These are phyloP conservation scores for Notothenia rossii DNA, from an alignment of 2,113 vertebrate genomes.

Conservation along the genomic window DNA sequence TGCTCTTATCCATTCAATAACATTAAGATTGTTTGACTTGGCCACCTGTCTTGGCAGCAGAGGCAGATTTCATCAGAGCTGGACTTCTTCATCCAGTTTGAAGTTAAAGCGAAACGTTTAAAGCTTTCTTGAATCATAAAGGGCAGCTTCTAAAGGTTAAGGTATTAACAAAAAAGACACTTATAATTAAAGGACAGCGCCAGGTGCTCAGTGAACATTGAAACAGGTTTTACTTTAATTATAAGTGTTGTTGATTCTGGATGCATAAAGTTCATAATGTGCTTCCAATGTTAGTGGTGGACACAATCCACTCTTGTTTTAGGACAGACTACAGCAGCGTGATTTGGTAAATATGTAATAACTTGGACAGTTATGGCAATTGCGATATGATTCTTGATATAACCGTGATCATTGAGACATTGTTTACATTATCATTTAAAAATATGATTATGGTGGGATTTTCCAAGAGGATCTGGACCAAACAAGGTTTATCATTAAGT, in stretches of 20 bases:
- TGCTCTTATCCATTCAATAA: slow-evolving; percentile 46
- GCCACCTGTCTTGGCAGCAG: slow-evolving; percentile 34
- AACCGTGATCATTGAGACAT: too few species aligned
- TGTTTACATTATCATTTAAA: too few species aligned
- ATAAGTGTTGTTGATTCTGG: neutral
- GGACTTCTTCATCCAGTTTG: slow-evolving; percentile 29
- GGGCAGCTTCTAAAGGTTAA: neutral
- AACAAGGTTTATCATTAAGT: too few species aligned
- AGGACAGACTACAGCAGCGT: too few species aligned
- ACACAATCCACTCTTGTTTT: too few species aligned
- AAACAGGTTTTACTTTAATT: neutral
- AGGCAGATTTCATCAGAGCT: slow-evolving; percentile 10
- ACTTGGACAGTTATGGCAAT: too few species aligned
- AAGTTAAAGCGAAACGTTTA: slow-evolving; percentile 43
- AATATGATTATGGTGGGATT: too few species aligned
- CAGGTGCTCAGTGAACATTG: neutral
- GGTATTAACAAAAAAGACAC: neutral
- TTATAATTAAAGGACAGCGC: neutral
- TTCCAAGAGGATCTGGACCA: too few species aligned
- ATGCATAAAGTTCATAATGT: neutral
- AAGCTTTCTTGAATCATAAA: slow-evolving; percentile 4
- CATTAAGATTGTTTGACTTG: slow-evolving; percentile 59
- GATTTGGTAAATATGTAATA: too few species aligned
- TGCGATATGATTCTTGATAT: too few species aligned
- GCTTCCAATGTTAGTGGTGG: too few species aligned